phyloP scores from a whole-genome alignment of 2,113 vertebrate genomes.

The Varanus salvator region DNA sequence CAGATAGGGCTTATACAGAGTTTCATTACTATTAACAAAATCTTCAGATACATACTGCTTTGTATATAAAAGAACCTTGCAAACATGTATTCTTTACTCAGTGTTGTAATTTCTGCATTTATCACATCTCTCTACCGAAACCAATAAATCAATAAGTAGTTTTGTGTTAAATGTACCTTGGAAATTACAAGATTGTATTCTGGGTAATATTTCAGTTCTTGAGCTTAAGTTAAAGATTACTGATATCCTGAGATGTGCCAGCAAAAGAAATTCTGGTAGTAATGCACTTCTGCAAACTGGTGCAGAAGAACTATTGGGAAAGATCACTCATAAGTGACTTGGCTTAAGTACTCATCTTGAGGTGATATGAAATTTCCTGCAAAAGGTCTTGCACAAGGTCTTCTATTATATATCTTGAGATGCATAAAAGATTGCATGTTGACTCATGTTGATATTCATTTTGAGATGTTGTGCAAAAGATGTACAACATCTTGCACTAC shows the following conservation, averaged over 20 bases:
- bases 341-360: not conserved
- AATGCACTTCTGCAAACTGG: not conserved
- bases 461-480: not conserved
- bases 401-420: not conserved
- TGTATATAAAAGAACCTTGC: not conserved
- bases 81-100: not conserved
- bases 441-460: not conserved
- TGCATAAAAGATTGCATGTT: not conserved
- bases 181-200: not conserved
- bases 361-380: not conserved
- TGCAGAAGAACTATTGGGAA: not conserved
- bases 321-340: not conserved
- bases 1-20: not conserved
- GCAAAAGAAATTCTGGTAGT: not conserved
- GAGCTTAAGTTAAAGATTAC: not conserved
- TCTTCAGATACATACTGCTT: not conserved
- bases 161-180: not conserved
- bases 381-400: not conserved
- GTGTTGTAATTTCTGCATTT: not conserved
- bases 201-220: not conserved
- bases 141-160: not conserved
- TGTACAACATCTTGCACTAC: not conserved
- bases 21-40: not conserved
- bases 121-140: not conserved
- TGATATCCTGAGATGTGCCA: not conserved